Percentiles rank a stretch among this genome's conserved stretches.
Conservation (phyloP, 2,113 vertebrate genomes). For the Eurystomus gularis region DNA sequence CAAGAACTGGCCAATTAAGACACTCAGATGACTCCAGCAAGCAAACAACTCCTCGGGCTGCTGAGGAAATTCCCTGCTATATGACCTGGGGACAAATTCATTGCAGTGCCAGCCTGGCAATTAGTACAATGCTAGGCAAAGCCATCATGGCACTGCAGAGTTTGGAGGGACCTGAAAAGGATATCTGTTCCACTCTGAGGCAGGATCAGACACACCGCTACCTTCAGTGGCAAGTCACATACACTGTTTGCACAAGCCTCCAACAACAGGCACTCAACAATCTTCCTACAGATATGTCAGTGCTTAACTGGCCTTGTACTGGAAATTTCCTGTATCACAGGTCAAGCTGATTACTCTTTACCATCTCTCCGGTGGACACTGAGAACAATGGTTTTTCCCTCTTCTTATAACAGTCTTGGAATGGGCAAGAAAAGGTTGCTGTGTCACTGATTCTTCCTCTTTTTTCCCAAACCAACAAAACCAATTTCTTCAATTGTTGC, state of each 20-base stretch:
- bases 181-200: neutral
- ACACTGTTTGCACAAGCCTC: neutral
- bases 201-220: neutral
- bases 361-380: neutral
- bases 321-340: neutral
- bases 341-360: neutral
- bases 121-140: neutral
- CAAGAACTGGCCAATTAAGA: neutral
- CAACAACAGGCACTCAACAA: neutral
- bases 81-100: neutral
- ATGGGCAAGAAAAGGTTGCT: neutral
- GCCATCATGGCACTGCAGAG: neutral
- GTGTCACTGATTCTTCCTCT: neutral
- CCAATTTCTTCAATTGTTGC: neutral
- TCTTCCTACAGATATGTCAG: neutral
- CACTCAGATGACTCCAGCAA: neutral
- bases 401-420: neutral
- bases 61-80: neutral
- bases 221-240: neutral
- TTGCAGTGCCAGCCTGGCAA: neutral
- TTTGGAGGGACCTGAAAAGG: neutral
- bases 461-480: neutral
- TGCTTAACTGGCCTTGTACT: neutral
- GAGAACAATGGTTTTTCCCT: neutral
- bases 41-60: neutral